Evolutionary conservation across 2,113 vertebrate genomes (phyloP).

Genomic region (Ondatra zibethicus): DNA sequence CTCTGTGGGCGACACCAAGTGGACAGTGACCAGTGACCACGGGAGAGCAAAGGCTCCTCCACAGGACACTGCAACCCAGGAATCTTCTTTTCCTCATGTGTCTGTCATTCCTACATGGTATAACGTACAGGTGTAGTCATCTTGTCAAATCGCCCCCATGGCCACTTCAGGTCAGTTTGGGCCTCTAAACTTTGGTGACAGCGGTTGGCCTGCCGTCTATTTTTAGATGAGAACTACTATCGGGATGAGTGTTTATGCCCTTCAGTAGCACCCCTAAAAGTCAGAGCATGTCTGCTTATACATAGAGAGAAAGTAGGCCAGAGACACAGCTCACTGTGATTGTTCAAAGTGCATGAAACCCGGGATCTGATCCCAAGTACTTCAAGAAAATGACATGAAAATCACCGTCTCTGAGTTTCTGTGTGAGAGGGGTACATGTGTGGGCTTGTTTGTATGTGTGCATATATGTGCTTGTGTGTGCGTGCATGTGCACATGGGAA

Average conservation of each 20-base stretch:
- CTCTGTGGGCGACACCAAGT: background rate
- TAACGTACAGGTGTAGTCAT: background rate
- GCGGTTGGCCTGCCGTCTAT: background rate
- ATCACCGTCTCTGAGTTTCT: no score
- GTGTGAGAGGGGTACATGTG: background rate
- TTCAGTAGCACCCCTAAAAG: background rate
- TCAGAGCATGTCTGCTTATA: background rate
- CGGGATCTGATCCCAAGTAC: background rate
- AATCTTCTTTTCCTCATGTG: background rate
- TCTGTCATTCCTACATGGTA: background rate
- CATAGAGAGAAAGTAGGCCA: background rate
- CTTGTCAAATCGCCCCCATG: background rate
- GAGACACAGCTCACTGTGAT: background rate
- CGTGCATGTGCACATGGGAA: background rate
- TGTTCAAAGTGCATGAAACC: background rate
- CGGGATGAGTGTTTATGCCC: background rate
- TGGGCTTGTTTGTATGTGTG: background rate
- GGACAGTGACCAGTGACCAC: background rate
- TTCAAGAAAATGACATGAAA: background rate
- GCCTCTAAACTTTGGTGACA: background rate
- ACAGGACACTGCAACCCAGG: background rate
- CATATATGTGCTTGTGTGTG: background rate
- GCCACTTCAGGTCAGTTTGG: background rate
- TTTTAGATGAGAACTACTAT: background rate
- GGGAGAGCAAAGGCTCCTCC: background rate